Percentiles rank a stretch among this genome's conserved stretches.
Conservation (phyloP, 1,140 invertebrate genomes). For the Drosophila auraria region DNA sequence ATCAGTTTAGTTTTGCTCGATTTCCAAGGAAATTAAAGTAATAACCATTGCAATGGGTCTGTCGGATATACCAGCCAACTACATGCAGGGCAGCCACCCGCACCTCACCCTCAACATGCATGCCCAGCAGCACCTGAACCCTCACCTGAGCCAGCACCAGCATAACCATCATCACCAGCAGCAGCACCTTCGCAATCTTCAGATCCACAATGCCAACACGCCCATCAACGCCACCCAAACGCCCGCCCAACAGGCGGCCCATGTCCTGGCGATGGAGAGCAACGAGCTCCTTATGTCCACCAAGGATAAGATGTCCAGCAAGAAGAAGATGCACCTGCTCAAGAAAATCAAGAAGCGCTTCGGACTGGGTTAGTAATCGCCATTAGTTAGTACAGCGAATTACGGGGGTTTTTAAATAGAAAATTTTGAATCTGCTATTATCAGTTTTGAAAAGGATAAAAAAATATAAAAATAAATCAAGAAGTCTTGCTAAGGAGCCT, state of each 20-base stretch:
- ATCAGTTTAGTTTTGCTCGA: slow-evolving; percentile 19
- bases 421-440: not conserved
- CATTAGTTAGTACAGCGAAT: slow-evolving; percentile 8
- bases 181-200: slow-evolving; percentile 43
- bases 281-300: slow-evolving; percentile 73
- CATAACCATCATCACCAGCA: slow-evolving; percentile 51
- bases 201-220: slow-evolving; percentile 48
- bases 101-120: slow-evolving; percentile 45
- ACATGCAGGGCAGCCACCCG: slow-evolving; percentile 73
- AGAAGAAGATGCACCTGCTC: slow-evolving; percentile 86
- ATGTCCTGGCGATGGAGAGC: slow-evolving; percentile 70
- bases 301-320: slow-evolving; percentile 82
- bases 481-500: not conserved
- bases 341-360: slow-evolving; percentile 86
- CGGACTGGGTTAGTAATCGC: slow-evolving; percentile 85
- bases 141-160: slow-evolving; percentile 30
- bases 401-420: not conserved
- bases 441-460: not conserved
- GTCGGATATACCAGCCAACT: slow-evolving; percentile 78
- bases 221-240: slow-evolving; percentile 45
- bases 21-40: slow-evolving; percentile 11
- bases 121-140: slow-evolving; percentile 35
- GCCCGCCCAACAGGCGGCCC: slow-evolving; percentile 67
- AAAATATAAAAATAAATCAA: too few species aligned
- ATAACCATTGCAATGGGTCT: slow-evolving; percentile 67